These are phyloP conservation scores for Mesoclemmys tuberculata DNA, from an alignment of 2,113 vertebrate species.

Conservation along the genomic window DNA sequence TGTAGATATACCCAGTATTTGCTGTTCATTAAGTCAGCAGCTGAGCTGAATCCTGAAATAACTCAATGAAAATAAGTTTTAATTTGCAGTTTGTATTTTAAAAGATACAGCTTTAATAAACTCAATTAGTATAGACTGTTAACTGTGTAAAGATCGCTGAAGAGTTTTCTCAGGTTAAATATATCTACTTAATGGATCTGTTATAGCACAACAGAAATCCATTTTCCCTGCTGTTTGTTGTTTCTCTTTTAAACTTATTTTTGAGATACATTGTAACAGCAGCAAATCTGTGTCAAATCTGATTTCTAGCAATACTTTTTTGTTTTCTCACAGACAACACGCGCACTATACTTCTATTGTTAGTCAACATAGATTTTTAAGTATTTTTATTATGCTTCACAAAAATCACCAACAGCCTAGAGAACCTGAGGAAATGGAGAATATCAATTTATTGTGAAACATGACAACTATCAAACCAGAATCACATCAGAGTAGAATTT, in stretches of 20 bases:
- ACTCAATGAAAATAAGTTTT: background rate
- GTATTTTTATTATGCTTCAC: background rate
- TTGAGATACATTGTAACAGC: conserved; percentile 42
- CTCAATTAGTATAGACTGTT: background rate
- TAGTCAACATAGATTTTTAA: background rate
- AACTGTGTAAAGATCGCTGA: conserved; percentile 36
- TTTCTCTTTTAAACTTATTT: background rate
- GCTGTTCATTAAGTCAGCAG: conserved; percentile 29
- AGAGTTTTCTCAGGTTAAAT: conserved; percentile 47
- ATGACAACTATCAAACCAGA: background rate
- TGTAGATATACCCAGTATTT: background rate
- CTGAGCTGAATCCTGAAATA: background rate
- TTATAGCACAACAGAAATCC: background rate
- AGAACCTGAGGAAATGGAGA: background rate
- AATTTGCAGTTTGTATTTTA: conserved; percentile 26
- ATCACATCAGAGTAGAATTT: background rate
- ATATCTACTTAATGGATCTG: background rate
- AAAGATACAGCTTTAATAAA: conserved; percentile 35
- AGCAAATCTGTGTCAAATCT: background rate
- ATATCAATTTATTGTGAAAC: background rate
- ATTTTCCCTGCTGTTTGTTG: conserved; percentile 33
- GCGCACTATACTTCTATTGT: conserved; percentile 17
- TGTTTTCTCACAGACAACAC: background rate
- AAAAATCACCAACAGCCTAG: background rate
- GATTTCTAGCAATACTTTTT: background rate